Conservation (phyloP, 2,113 vertebrate genomes). For the Meles meles region DNA sequence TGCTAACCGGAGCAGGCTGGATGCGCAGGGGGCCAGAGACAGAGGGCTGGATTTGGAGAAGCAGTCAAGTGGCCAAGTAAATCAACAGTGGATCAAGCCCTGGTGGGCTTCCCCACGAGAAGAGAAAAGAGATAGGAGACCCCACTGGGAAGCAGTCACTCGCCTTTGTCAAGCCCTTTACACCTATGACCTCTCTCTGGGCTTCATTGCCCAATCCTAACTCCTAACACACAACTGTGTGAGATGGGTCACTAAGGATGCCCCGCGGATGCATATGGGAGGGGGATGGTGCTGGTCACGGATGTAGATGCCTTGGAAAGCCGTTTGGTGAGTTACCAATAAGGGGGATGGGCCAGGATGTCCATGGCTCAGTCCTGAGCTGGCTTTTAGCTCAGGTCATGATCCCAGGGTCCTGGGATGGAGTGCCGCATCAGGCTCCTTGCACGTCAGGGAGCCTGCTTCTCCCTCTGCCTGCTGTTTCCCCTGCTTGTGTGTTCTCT, state of each 20-base stretch:
- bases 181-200: too few relatives aligned
- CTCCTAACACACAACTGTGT: too few relatives aligned
- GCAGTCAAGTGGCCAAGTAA: not conserved
- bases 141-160: not conserved
- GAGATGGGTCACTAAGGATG: not conserved
- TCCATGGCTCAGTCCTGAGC: not conserved
- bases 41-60: not conserved
- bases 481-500: too few relatives aligned
- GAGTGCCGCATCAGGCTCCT: not conserved
- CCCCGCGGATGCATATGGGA: not conserved
- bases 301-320: not conserved
- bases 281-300: fast-evolving
- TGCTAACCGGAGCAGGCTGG: not conserved
- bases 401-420: not conserved
- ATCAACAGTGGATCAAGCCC: not conserved
- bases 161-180: not conserved
- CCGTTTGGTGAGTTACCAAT: not conserved
- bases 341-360: not conserved
- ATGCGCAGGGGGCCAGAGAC: not conserved
- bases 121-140: not conserved
- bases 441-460: too few relatives aligned
- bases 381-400: not conserved
- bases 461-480: too few relatives aligned
- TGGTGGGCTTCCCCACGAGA: not conserved
- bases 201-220: not conserved